Evolutionary conservation across 23 tunicate genomes (phyloP).

Genomic region (Diplosoma virens): DNA sequence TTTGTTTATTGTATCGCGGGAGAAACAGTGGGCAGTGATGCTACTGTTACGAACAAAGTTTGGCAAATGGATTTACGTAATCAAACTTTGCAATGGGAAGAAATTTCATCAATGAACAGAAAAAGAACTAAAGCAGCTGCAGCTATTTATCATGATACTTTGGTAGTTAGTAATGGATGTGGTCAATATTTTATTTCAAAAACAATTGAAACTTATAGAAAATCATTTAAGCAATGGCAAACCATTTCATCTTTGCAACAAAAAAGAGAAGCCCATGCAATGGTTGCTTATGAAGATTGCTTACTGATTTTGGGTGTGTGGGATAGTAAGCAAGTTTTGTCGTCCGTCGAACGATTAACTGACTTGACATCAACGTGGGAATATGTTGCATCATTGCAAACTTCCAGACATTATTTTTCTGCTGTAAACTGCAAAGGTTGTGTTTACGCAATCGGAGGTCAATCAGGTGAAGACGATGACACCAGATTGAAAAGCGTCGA

Average conservation of each 20-base stretch:
- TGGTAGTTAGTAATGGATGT: neutral
- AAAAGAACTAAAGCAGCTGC: neutral
- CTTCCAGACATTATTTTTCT: neutral
- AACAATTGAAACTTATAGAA: neutral
- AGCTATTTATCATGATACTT: neutral
- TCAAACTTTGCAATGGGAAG: neutral
- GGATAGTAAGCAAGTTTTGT: neutral
- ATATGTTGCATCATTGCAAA: neutral
- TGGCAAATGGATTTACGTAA: neutral
- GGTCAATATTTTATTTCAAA: neutral
- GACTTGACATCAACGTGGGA: neutral
- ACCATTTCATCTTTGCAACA: neutral
- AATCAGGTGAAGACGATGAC: neutral
- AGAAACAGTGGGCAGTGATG: neutral
- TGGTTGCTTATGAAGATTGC: neutral
- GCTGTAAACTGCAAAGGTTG: neutral
- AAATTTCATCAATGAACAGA: neutral
- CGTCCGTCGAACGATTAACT: neutral
- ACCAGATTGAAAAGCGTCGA: constrained; percentile 2
- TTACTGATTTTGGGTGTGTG: neutral
- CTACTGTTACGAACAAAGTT: neutral
- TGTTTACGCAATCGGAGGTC: constrained; percentile 10
- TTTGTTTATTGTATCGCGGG: neutral
- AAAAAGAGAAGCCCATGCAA: neutral
- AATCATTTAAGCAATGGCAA: neutral